A percentile compares a stretch with the other conserved stretches of the same genome.
These are phyloP conservation scores for Hydractinia symbiolongicarpus DNA, from an alignment of 30 jellyfish, hydroid and myxozoan genomes.

Conservation along the genomic window DNA sequence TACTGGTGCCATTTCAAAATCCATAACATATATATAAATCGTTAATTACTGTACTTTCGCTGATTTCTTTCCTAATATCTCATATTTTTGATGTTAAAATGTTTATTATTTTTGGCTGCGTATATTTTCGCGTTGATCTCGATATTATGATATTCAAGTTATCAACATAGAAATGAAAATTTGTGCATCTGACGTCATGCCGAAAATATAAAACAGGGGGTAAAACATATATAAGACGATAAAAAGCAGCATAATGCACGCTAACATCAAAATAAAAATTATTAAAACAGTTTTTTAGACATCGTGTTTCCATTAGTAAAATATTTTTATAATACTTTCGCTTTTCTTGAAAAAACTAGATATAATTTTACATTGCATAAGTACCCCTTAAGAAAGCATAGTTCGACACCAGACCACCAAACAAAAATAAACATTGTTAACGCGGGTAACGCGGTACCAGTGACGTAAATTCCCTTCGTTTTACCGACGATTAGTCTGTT, in stretches of 20 bases:
- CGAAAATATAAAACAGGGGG: conserved; percentile 5
- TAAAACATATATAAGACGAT: not conserved
- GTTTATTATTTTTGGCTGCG: not conserved
- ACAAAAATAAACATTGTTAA: conserved; percentile 17
- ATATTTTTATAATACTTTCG: not conserved
- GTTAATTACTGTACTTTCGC: too few species aligned
- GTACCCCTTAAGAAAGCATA: conserved; percentile 10
- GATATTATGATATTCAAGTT: conserved; percentile 2
- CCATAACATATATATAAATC: not conserved
- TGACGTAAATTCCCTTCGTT: not conserved
- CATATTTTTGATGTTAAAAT: not conserved
- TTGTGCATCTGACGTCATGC: conserved; percentile 39
- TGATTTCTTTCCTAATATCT: not conserved
- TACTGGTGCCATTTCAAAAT: conserved; percentile 16
- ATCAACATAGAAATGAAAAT: conserved; percentile 19
- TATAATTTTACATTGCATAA: not conserved
- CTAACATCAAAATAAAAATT: too few species aligned
- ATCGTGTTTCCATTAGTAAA: too few species aligned
- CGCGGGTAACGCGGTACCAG: conserved; percentile 21
- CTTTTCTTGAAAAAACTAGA: conserved; percentile 17
- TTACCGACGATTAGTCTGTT: not conserved
- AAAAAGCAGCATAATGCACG: too few species aligned
- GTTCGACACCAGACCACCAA: conserved; percentile 7
- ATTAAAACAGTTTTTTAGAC: too few species aligned
- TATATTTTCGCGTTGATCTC: not conserved